Conservation (phyloP, 2,113 vertebrate species). For the Meleagris gallopavo region DNA sequence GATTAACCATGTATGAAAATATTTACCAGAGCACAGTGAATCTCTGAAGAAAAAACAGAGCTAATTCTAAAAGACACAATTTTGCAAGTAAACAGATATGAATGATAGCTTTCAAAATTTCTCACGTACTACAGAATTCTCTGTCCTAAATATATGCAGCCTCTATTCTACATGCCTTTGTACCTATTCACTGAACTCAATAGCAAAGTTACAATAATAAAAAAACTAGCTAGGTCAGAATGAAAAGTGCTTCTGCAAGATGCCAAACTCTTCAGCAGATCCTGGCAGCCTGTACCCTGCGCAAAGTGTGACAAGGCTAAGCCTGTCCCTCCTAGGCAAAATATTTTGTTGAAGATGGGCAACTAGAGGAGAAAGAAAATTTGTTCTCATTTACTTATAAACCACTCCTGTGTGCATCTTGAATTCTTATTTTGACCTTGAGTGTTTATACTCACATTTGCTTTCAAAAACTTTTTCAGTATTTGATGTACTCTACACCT, state of each 20-base stretch:
- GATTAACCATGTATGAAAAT: slow-evolving; percentile 66
- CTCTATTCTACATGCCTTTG: neutral
- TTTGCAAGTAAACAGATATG: neutral
- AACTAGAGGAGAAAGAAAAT: neutral
- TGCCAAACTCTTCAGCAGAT: neutral
- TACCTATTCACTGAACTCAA: neutral
- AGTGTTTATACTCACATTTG: neutral
- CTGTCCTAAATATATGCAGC: neutral
- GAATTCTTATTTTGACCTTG: neutral
- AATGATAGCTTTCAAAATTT: neutral
- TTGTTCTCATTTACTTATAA: neutral
- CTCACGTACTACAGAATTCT: neutral
- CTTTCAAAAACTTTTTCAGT: neutral
- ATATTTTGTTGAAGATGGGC: neutral
- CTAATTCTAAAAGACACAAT: neutral
- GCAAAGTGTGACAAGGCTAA: neutral
- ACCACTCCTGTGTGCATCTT: neutral
- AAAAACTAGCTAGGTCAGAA: neutral
- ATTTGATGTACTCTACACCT: neutral
- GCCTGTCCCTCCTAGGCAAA: neutral
- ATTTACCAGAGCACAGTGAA: slow-evolving; percentile 50
- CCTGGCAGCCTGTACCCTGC: neutral
- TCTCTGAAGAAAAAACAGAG: neutral
- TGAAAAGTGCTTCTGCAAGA: neutral
- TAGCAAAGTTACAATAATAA: neutral